These are phyloP conservation scores for Netelia virgata DNA, from an alignment of 2,888 invertebrate genomes.

Conservation along the genomic window DNA sequence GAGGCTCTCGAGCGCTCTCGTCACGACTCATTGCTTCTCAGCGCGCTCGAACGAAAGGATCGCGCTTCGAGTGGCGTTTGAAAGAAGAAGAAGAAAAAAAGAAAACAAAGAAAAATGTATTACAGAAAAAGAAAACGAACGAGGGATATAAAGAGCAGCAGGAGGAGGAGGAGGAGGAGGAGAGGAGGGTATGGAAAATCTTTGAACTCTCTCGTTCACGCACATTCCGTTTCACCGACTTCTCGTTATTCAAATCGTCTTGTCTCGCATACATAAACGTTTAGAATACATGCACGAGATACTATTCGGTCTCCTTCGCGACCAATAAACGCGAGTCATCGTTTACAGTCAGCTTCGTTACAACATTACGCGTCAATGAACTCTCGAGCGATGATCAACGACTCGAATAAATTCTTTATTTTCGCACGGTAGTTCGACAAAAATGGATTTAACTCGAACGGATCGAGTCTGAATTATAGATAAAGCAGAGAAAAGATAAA, in stretches of 20 bases:
- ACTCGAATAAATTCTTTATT: slow-evolving; percentile 19
- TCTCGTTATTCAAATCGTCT: slow-evolving; percentile 58
- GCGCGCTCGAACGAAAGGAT: slow-evolving; percentile 28
- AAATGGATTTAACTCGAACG: background rate
- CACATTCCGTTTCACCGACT: slow-evolving; percentile 56
- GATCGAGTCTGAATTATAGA: background rate
- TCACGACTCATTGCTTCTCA: slow-evolving; percentile 56
- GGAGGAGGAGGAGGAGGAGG: background rate
- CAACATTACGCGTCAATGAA: slow-evolving; percentile 40
- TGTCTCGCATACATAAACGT: slow-evolving; percentile 1
- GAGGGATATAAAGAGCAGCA: background rate
- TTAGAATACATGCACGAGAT: background rate
- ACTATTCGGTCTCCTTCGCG: slow-evolving; percentile 11
- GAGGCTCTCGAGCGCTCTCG: slow-evolving; percentile 45
- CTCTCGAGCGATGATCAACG: slow-evolving; percentile 32
- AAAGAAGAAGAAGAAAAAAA: slow-evolving; percentile 20
- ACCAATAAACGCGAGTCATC: slow-evolving; percentile 51
- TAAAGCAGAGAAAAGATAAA: background rate
- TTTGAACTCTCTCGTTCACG: slow-evolving; percentile 13
- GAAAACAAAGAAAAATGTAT: background rate
- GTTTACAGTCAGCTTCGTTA: slow-evolving; percentile 32
- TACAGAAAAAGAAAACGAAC: slow-evolving; percentile 1
- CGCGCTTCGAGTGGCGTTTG: slow-evolving; percentile 8
- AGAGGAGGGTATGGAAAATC: slow-evolving; percentile 4
- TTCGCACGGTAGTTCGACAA: background rate